Conservation (phyloP, 2,797 vertebrate genomes). For the Onychomys arenicola region DNA sequence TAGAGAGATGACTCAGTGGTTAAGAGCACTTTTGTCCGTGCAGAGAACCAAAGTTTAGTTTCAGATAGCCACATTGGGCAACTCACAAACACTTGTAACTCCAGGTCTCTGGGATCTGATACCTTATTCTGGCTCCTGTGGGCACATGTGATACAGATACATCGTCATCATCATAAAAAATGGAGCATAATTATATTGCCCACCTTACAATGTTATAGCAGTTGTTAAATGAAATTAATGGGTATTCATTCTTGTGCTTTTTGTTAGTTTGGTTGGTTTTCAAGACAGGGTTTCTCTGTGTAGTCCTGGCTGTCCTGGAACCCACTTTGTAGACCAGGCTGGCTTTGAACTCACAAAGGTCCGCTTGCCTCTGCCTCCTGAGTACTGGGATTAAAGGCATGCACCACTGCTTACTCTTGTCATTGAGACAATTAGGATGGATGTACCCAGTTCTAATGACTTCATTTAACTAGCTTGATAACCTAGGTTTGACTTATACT, state of each 20-base stretch:
- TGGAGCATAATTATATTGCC: background rate
- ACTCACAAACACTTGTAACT: background rate
- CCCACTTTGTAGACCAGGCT: background rate
- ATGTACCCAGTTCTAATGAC: background rate
- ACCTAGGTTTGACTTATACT: constrained; percentile 14
- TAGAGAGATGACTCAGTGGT: background rate
- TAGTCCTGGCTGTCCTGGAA: background rate
- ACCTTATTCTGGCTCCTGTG: background rate
- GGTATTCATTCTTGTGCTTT: background rate
- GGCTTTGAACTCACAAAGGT: background rate
- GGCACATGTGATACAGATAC: background rate
- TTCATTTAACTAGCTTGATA: background rate
- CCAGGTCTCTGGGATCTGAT: background rate
- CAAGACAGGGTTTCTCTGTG: background rate
- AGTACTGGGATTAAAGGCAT: background rate
- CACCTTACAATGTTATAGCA: background rate
- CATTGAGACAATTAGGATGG: background rate
- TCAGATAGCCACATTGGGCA: background rate
- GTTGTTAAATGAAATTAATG: background rate
- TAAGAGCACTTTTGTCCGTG: background rate
- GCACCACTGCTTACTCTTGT: background rate
- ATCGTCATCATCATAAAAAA: background rate
- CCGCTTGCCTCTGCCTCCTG: background rate
- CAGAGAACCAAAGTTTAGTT: background rate
- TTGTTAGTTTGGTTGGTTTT: background rate